A percentile compares a stretch with the other conserved stretches of the same genome.
These are phyloP conservation scores for Perithous albicinctus DNA, from an alignment of 2,888 invertebrate species.

Conservation along the genomic window DNA sequence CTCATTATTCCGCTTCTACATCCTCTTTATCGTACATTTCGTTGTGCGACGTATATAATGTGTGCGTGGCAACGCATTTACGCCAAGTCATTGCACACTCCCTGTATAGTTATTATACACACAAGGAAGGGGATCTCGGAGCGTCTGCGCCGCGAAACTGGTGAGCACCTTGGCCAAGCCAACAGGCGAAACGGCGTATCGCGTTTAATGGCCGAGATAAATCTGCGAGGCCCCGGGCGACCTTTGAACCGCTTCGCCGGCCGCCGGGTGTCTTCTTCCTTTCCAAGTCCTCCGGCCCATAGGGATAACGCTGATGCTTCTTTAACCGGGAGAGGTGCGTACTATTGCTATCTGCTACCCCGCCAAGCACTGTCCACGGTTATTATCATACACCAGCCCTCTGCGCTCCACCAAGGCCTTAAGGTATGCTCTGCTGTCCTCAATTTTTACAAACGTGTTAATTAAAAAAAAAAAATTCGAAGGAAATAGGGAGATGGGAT, in stretches of 20 bases:
- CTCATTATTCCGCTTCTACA: slow-evolving; percentile 5
- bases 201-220: slow-evolving; percentile 70
- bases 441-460: slow-evolving; percentile 61
- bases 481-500: slow-evolving; percentile 34
- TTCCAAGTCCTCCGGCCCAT: slow-evolving; percentile 14
- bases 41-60: slow-evolving; percentile 15
- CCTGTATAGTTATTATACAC: slow-evolving; percentile 38
- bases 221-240: slow-evolving; percentile 66
- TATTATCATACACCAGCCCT: slow-evolving; percentile 53
- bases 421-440: slow-evolving; percentile 39
- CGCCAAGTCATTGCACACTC: slow-evolving; percentile 58
- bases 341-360: slow-evolving; percentile 35
- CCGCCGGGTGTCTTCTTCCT: slow-evolving; percentile 61
- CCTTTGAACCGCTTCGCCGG: slow-evolving; percentile 65
- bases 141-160: slow-evolving; percentile 47
- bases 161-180: slow-evolving; percentile 57
- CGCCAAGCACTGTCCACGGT: slow-evolving; percentile 62
- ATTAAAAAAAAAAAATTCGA: slow-evolving; percentile 59
- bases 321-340: slow-evolving; percentile 49
- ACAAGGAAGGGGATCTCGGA: neutral
- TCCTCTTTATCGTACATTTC: slow-evolving; percentile 51
- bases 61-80: slow-evolving; percentile 55
- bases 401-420: slow-evolving; percentile 19
- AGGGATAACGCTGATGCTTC: slow-evolving; percentile 42
- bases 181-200: slow-evolving; percentile 66